A percentile compares a stretch with the other conserved stretches of the same genome.
These are phyloP conservation scores for Gobio gobio DNA, from an alignment of 2,113 vertebrate genomes.

Conservation along the genomic window DNA sequence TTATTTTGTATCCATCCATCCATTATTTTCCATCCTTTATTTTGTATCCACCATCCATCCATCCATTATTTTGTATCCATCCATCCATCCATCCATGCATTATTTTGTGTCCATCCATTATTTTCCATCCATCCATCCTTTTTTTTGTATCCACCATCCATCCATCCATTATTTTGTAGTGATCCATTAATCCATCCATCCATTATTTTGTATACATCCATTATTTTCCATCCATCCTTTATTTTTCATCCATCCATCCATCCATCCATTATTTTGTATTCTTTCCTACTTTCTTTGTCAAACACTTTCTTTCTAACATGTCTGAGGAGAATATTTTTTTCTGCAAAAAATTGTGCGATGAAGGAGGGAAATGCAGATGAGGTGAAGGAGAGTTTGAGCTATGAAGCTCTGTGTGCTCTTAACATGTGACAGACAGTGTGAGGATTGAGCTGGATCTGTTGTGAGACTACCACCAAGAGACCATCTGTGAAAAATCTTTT, in stretches of 20 bases:
- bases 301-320: not conserved
- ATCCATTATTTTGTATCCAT: not conserved
- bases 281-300: not conserved
- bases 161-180: too few species aligned
- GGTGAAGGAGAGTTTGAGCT: not conserved
- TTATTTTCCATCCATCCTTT: not conserved
- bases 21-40: not conserved
- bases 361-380: not conserved
- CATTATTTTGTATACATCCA: too few species aligned
- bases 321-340: not conserved
- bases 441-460: not conserved
- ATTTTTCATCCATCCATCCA: not conserved
- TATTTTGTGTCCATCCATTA: not conserved
- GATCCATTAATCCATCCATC: too few species aligned
- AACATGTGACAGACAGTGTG: not conserved
- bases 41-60: not conserved
- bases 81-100: not conserved
- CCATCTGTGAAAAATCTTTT: not conserved
- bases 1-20: not conserved
- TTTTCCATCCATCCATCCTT: not conserved
- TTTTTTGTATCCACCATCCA: too few species aligned
- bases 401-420: not conserved
- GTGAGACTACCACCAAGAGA: not conserved
- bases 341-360: not conserved
- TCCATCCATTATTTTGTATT: not conserved